A percentile compares a stretch with the other conserved stretches of the same genome.
Evolutionary conservation across 2,113 vertebrate genomes (phyloP).

Genomic region (Chrysemys picta): DNA sequence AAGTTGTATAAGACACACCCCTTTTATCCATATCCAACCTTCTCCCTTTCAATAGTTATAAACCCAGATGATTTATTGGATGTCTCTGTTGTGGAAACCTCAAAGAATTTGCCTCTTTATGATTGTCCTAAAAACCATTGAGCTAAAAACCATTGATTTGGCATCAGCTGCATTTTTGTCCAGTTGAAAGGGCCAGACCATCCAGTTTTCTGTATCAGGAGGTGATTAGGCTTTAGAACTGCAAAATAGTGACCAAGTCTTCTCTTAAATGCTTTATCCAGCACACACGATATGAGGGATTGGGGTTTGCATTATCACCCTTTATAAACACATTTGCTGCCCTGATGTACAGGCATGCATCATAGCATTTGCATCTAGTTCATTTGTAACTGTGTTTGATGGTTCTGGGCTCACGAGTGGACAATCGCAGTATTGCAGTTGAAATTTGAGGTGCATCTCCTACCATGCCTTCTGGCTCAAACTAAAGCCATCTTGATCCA

Average conservation of each 20-base stretch:
- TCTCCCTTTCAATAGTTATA: conserved; percentile 3
- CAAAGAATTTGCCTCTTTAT: conserved; percentile 63
- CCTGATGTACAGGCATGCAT: neutral
- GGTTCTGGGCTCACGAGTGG: neutral
- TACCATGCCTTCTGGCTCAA: conserved; percentile 2
- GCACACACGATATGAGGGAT: conserved; percentile 35
- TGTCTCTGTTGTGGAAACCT: conserved; percentile 49
- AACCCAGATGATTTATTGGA: conserved; percentile 26
- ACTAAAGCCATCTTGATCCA: conserved; percentile 15
- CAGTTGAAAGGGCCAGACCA: conserved; percentile 18
- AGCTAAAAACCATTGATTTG: conserved; percentile 44
- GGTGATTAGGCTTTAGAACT: conserved; percentile 20
- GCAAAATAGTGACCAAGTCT: conserved; percentile 24
- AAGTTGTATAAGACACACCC: neutral
- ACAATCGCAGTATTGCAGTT: neutral
- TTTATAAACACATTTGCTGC: neutral
- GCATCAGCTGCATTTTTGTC: conserved; percentile 37
- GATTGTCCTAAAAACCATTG: conserved; percentile 12
- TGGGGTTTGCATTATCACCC: conserved; percentile 12
- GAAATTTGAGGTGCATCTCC: neutral
- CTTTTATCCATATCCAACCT: neutral
- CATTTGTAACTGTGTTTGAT: neutral
- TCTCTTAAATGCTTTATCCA: neutral
- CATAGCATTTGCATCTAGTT: neutral
- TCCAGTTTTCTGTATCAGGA: conserved; percentile 32